Percentiles rank a stretch among this genome's conserved stretches.
Evolutionary conservation across 2,888 invertebrate species (phyloP).

Genomic region (Morpho helenor): DNA sequence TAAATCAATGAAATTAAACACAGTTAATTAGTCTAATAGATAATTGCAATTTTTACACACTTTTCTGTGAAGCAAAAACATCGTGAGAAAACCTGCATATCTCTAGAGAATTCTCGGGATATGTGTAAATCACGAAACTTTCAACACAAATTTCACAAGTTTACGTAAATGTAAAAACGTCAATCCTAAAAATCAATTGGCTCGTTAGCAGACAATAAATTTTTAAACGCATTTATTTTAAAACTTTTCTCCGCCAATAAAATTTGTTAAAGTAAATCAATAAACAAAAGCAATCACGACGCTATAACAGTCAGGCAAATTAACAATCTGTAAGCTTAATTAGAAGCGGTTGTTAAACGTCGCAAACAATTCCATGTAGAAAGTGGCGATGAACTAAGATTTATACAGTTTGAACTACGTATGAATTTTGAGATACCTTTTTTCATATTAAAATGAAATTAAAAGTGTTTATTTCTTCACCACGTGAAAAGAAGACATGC

Average conservation of each 20-base stretch:
- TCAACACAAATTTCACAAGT: neutral
- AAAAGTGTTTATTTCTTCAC: too few relatives aligned
- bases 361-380: conserved; percentile 33
- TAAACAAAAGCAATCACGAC: conserved; percentile 7
- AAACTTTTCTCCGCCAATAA: conserved; percentile 12
- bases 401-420: neutral
- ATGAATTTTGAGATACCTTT: neutral
- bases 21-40: too few relatives aligned
- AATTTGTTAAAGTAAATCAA: conserved; percentile 9
- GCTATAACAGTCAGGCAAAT: conserved; percentile 10
- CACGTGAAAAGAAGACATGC: too few relatives aligned
- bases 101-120: too few relatives aligned
- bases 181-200: conserved; percentile 7
- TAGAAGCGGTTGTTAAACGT: conserved; percentile 27
- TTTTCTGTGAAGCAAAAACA: too few relatives aligned
- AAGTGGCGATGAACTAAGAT: conserved; percentile 29
- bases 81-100: too few relatives aligned
- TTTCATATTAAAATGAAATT: too few relatives aligned
- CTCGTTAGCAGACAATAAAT: conserved; percentile 12
- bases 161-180: conserved; percentile 3
- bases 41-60: too few relatives aligned
- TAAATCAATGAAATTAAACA: too few relatives aligned
- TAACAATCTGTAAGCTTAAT: conserved; percentile 20
- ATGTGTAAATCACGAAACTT: neutral
- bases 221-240: conserved; percentile 7